Evolutionary conservation across 2,797 vertebrate species (phyloP).

Genomic region (Pagetopsis macropterus): DNA sequence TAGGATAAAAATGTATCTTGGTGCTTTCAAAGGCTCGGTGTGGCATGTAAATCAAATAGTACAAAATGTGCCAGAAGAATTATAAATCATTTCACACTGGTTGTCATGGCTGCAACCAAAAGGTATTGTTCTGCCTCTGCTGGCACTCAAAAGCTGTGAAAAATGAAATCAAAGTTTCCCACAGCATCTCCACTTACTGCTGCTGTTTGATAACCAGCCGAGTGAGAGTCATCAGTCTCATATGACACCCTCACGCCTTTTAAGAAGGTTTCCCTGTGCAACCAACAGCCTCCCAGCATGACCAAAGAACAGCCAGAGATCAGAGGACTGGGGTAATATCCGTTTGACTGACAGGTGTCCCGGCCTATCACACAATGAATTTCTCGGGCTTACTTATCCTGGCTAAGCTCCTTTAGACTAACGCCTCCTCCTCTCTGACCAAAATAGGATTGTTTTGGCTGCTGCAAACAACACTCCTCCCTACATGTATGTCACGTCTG

Average conservation of each 20-base stretch:
- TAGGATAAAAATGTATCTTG: not conserved
- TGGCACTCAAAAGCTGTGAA: not conserved
- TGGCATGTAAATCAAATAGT: not conserved
- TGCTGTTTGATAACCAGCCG: not conserved
- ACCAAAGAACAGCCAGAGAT: slow-evolving; percentile 12
- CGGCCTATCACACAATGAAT: slow-evolving; percentile 23
- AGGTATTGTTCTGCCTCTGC: not conserved
- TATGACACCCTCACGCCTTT: not conserved
- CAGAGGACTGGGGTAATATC: slow-evolving; percentile 6
- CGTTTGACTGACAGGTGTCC: slow-evolving; percentile 24
- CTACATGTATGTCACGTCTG: slow-evolving; percentile 5
- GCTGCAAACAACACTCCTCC: slow-evolving; percentile 5
- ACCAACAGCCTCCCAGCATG: not conserved
- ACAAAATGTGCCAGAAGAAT: not conserved
- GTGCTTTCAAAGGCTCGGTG: not conserved
- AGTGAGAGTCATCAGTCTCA: not conserved
- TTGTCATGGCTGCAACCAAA: not conserved
- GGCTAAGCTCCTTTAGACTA: slow-evolving; percentile 7
- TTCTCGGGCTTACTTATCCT: slow-evolving; percentile 19
- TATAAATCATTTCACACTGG: not conserved
- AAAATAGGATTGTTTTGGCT: slow-evolving; percentile 15
- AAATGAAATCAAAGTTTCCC: not conserved
- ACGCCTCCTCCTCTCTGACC: slow-evolving; percentile 19
- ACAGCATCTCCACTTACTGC: not conserved
- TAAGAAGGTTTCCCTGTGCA: not conserved